Conservation (phyloP, 1,140 invertebrate genomes). For the Caligus rogercresseyi region DNA sequence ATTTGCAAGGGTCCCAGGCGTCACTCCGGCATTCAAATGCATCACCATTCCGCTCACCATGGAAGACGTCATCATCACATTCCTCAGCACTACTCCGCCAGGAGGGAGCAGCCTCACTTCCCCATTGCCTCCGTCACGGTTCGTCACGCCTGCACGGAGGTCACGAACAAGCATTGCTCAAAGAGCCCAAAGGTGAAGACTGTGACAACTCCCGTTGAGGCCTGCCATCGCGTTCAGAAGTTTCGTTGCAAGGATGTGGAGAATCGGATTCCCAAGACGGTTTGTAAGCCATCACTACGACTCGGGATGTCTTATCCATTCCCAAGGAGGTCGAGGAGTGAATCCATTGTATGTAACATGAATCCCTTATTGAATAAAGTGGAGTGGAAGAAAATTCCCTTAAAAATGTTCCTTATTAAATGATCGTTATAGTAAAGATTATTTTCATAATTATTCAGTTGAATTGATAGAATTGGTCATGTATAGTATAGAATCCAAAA, state of each 20-base stretch:
- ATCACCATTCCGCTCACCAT: too few relatives aligned
- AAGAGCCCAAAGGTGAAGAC: slow-evolving; percentile 7
- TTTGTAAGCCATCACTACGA: background rate
- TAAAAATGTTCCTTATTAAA: too few relatives aligned
- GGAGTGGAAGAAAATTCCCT: too few relatives aligned
- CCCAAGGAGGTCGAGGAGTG: background rate
- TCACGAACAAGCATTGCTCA: slow-evolving; percentile 3
- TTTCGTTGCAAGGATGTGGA: slow-evolving; percentile 1
- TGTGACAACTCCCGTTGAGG: background rate
- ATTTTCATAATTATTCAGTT: too few relatives aligned
- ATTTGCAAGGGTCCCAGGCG: background rate
- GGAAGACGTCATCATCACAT: too few relatives aligned
- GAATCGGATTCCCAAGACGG: slow-evolving; percentile 4
- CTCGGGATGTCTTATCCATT: background rate
- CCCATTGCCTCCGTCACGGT: background rate
- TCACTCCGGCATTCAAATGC: too few relatives aligned
- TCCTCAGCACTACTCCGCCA: background rate
- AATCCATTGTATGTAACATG: too few relatives aligned
- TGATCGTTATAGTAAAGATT: too few relatives aligned
- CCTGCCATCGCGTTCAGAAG: slow-evolving; percentile 2
- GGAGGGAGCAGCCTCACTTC: background rate
- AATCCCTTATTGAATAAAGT: too few relatives aligned
- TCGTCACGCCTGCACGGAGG: slow-evolving; percentile 2
- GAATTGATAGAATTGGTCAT: too few relatives aligned
- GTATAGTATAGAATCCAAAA: too few relatives aligned